Conservation (phyloP, 2,888 invertebrate genomes). For the Tenthredo distinguenda region DNA sequence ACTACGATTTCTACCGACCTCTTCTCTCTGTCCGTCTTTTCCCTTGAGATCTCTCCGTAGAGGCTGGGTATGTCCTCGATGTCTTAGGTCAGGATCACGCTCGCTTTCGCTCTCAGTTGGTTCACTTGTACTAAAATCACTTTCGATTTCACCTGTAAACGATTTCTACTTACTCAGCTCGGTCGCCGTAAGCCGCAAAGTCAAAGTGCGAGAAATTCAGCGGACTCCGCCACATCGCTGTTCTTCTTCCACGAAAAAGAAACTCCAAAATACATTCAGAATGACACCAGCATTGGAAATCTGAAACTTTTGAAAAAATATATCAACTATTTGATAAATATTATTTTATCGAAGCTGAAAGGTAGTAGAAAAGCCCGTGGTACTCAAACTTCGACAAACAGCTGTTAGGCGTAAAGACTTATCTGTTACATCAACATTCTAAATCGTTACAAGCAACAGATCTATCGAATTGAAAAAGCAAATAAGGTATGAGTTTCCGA, state of each 20-base stretch:
- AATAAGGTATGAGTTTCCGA: neutral
- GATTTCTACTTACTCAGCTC: constrained; percentile 60
- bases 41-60: constrained; percentile 57
- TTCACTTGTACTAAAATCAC: constrained; percentile 51
- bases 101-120: constrained; percentile 59
- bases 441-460: neutral
- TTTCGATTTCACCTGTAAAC: constrained; percentile 58
- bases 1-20: constrained; percentile 62
- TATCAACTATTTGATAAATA: neutral
- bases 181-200: constrained; percentile 3
- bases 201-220: neutral
- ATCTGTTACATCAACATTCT: neutral
- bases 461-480: neutral
- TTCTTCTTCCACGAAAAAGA: neutral
- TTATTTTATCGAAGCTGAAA: neutral
- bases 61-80: constrained; percentile 55
- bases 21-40: constrained; percentile 47
- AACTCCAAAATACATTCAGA: neutral
- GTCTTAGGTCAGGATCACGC: constrained; percentile 64
- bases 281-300: neutral
- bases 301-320: neutral
- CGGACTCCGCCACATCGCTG: neutral
- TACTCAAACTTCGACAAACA: neutral
- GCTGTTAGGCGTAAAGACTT: neutral
- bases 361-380: neutral